Conservation (phyloP, 1,140 invertebrate species). For the Drosophila teissieri region DNA sequence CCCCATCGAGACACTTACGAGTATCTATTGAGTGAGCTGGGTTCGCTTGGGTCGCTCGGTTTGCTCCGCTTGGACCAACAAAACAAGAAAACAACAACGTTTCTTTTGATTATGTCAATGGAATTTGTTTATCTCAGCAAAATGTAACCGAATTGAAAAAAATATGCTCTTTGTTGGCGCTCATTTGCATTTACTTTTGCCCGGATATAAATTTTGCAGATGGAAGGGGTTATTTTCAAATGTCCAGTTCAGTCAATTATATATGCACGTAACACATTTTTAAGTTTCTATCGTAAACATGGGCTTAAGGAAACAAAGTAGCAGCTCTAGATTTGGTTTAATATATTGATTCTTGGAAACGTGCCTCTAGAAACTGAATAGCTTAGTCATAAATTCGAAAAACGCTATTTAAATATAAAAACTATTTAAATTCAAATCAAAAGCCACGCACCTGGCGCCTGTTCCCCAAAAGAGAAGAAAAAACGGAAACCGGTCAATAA, state of each 20-base stretch:
- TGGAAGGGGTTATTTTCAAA: too few relatives aligned
- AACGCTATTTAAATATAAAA: slow-evolving; percentile 12
- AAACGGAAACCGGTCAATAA: slow-evolving; percentile 10
- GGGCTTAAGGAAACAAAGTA: background rate
- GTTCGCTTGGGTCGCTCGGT: background rate
- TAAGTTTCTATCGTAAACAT: too few relatives aligned
- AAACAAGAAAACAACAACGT: slow-evolving; percentile 28
- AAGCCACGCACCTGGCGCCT: slow-evolving; percentile 41
- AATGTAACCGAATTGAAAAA: slow-evolving; percentile 10
- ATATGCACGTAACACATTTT: too few relatives aligned
- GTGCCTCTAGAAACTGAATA: background rate
- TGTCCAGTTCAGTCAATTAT: too few relatives aligned
- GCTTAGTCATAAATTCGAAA: background rate
- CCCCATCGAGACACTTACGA: slow-evolving; percentile 27
- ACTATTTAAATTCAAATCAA: slow-evolving; percentile 17
- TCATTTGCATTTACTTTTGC: slow-evolving; percentile 21
- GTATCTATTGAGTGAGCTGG: slow-evolving; percentile 16
- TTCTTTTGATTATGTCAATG: slow-evolving; percentile 33
- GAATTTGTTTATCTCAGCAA: slow-evolving; percentile 19
- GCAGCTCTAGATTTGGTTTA: background rate
- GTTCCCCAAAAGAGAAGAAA: slow-evolving; percentile 8
- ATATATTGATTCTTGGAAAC: background rate
- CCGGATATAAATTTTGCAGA: background rate
- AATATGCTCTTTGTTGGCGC: background rate
- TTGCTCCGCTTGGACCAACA: slow-evolving; percentile 25